A percentile compares a stretch with the other conserved stretches of the same genome.
Evolutionary conservation across 2,113 vertebrate genomes (phyloP).

Genomic region (Lagenorhynchus albirostris): DNA sequence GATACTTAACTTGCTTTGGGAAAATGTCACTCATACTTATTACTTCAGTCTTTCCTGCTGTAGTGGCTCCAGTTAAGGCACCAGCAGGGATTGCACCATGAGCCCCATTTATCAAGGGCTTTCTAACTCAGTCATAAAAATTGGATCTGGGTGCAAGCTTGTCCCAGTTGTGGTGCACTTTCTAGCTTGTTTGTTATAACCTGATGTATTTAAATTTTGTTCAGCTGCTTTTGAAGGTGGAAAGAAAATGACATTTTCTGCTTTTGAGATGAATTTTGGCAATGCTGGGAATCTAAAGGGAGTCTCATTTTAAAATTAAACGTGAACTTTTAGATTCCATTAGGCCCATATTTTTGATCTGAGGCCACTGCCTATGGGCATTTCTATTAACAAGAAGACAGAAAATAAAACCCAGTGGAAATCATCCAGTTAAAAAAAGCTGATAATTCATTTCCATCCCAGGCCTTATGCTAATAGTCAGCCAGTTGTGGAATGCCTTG

Average conservation of each 20-base stretch:
- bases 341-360: constrained; percentile 66
- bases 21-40: constrained; percentile 71
- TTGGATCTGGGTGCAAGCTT: constrained; percentile 71
- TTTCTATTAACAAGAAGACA: constrained; percentile 74
- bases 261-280: constrained; percentile 74
- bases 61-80: constrained; percentile 49
- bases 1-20: constrained; percentile 68
- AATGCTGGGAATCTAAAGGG: constrained; percentile 68
- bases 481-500: not conserved
- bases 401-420: constrained; percentile 76
- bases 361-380: constrained; percentile 67
- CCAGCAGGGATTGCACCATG: constrained; percentile 55
- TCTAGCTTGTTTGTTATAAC: constrained; percentile 76
- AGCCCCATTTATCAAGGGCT: constrained; percentile 73
- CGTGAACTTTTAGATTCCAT: constrained; percentile 72
- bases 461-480: constrained; percentile 56
- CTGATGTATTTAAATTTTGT: constrained; percentile 78
- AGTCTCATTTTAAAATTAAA: constrained; percentile 78
- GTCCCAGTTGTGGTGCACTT: constrained; percentile 74
- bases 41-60: constrained; percentile 60
- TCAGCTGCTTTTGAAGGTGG: constrained; percentile 73
- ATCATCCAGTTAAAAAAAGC: constrained; percentile 59
- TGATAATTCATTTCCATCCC: constrained; percentile 59
- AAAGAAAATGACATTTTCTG: constrained; percentile 74
- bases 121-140: constrained; percentile 75